Percentiles rank a stretch among this genome's conserved stretches.
These are phyloP conservation scores for Pungitius pungitius DNA, from an alignment of 2,113 vertebrate species.

Conservation along the genomic window DNA sequence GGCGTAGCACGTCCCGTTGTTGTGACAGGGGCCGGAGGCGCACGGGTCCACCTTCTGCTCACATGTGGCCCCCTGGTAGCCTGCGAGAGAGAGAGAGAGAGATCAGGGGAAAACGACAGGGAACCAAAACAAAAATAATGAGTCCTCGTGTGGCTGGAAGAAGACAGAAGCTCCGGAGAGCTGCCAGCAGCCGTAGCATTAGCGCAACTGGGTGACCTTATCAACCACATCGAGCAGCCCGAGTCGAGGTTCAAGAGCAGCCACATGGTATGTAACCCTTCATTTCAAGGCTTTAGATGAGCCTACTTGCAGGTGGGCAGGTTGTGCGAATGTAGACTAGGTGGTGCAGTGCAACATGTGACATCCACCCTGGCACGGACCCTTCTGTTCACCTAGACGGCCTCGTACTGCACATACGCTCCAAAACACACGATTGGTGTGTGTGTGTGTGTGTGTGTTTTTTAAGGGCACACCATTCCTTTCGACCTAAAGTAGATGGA, in stretches of 20 bases:
- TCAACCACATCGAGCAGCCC: not conserved
- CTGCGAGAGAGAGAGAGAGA: slow-evolving; percentile 65
- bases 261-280: not conserved
- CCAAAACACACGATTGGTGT: too few relatives aligned
- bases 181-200: not conserved
- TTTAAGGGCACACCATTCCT: slow-evolving; percentile 1
- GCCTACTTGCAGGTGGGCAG: not conserved
- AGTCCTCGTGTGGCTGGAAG: not conserved
- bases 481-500: not conserved
- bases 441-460: slow-evolving; percentile 1
- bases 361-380: slow-evolving; percentile 5
- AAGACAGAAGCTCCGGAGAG: not conserved
- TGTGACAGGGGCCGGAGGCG: slow-evolving; percentile 89
- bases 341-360: slow-evolving; percentile 10
- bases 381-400: slow-evolving; percentile 1
- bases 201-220: not conserved
- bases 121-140: not conserved
- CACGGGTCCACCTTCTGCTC: slow-evolving; percentile 93
- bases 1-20: slow-evolving; percentile 90
- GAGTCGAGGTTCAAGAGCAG: not conserved
- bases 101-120: not conserved
- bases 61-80: slow-evolving; percentile 87
- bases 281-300: slow-evolving; percentile 5
- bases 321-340: slow-evolving; percentile 22
- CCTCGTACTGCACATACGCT: slow-evolving; percentile 15